Evolutionary conservation across 1,140 invertebrate species (phyloP), one percentile per base, ranked within the genome.

Genomic region (Eurosta solidaginis): DNA sequence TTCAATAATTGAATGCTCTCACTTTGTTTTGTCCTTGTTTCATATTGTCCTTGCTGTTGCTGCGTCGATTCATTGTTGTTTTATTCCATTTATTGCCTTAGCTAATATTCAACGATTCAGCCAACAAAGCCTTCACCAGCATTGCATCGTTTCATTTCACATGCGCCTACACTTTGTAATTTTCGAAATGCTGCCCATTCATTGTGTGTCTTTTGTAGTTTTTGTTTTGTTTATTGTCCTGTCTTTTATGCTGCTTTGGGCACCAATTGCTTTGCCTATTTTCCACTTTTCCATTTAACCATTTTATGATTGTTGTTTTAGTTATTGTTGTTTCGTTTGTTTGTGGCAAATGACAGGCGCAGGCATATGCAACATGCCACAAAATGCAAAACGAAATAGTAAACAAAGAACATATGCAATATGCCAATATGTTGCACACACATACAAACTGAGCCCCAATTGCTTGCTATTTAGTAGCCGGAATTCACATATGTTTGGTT

Each of bases 281-380:
- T 68, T 29, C 33, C n/a, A n/a, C n/a, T n/a, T 20, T 68, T 68
- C 59, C 27, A 68, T 68, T 68, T 40, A n/a, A 29, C 17, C 22
- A 20, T 27, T 40, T 20, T 14, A n/a, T 68, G 59, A 17, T 68
- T 42, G 10, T 68, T 40, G n/a, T n/a, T 68, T 68, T 68, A 20
- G 6, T 33, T 68, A 22, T 40, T 68, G 40, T 36, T 36, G n/a
- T 40, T 68, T 17, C 33, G 33, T 68, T 68, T 68, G 29, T 68
- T 36, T 68, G 33, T 68, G 59, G 59, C n/a, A 68, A 68, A 68
- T 68, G 59, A 68, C 59, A 68, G 59, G 59, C 59, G 14, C 33
- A 68, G 33, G 59, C 59, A 36, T 36, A 40, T 68, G 59, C 59
- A 68, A 68, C 54, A 59, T 59, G 54, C 54, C 27, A 59, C 27